A percentile compares a stretch with the other conserved stretches of the same genome.
phyloP scores from a whole-genome alignment of 2,888 invertebrate genomes.

The Teleiodes luculella region DNA sequence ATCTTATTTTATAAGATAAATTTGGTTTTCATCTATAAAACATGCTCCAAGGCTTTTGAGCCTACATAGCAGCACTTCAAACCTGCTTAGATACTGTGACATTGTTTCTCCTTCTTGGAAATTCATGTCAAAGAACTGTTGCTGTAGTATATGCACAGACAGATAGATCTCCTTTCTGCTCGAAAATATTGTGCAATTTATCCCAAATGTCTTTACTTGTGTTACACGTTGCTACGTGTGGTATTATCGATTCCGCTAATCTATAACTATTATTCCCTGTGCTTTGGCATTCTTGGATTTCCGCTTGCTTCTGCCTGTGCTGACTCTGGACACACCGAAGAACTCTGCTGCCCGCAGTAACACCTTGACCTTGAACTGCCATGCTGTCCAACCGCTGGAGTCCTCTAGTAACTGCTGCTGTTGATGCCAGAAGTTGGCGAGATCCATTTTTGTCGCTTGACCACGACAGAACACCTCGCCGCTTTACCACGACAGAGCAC shows the following conservation, averaged over 20 bases:
- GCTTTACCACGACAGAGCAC: too few species aligned
- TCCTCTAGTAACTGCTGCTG: not conserved
- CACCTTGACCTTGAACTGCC: not conserved
- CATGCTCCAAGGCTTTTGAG: not conserved
- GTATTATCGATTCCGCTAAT: not conserved
- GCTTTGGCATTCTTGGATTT: not conserved
- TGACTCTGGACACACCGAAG: not conserved
- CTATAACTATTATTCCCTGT: not conserved
- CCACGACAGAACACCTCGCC: too few species aligned
- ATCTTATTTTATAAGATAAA: too few species aligned
- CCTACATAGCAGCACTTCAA: not conserved
- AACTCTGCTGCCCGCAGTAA: not conserved
- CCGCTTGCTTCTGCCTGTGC: not conserved
- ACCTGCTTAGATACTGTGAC: not conserved
- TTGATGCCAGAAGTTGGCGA: not conserved
- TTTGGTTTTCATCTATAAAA: too few species aligned
- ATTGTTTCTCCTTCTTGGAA: not conserved
- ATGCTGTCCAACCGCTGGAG: not conserved
- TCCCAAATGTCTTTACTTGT: slow-evolving; percentile 8
- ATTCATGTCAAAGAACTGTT: not conserved
- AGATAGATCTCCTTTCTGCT: slow-evolving; percentile 1
- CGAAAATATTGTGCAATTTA: not conserved
- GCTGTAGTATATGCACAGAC: not conserved
- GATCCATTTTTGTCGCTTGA: too few species aligned
- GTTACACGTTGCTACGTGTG: not conserved